phyloP scores from a whole-genome alignment of 2,113 vertebrate genomes.

The Tychaedon coryphoeus region DNA sequence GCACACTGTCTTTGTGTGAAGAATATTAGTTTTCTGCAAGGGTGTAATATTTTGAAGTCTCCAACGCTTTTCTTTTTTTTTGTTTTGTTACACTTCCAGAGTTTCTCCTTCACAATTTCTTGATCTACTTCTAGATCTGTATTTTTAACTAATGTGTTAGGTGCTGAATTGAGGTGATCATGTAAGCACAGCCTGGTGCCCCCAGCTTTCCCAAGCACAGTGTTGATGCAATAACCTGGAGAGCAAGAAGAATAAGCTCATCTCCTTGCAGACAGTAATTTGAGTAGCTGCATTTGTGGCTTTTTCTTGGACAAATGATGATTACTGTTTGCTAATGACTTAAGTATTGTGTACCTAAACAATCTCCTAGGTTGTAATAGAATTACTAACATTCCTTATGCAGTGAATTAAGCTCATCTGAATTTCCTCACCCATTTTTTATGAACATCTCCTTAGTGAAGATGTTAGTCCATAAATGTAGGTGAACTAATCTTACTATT shows the following conservation, averaged over 20 bases:
- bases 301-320: neutral
- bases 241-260: neutral
- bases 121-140: neutral
- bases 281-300: neutral
- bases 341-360: neutral
- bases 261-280: neutral
- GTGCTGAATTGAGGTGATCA: neutral
- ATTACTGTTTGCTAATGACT: neutral
- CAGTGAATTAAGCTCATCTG: neutral
- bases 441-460: neutral
- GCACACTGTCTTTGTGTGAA: neutral
- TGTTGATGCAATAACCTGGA: neutral
- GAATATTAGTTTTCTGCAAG: neutral
- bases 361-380: neutral
- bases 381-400: neutral
- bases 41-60: neutral
- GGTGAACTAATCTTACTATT: neutral
- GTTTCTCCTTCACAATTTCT: neutral
- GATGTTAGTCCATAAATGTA: neutral
- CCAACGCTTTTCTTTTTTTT: neutral
- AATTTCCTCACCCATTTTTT: neutral
- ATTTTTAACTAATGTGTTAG: neutral
- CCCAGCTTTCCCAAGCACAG: neutral
- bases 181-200: neutral
- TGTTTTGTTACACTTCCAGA: neutral